phyloP scores from a whole-genome alignment of 1,140 invertebrate species.

The Camponotus floridanus region DNA sequence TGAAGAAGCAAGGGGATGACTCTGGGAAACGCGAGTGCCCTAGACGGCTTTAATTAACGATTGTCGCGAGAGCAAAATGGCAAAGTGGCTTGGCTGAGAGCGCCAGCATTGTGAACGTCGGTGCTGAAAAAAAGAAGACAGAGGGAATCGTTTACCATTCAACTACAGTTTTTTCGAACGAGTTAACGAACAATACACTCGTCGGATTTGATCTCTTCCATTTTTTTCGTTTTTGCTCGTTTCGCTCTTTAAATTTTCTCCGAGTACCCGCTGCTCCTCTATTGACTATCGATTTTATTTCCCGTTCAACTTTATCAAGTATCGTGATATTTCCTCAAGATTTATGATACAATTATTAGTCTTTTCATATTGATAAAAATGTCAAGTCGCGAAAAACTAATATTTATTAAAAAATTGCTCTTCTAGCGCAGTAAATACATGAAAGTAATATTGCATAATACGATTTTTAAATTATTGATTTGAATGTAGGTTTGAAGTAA shows the following conservation, averaged over 20 bases:
- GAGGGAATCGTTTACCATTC: slow-evolving; percentile 39
- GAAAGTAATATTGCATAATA: neutral
- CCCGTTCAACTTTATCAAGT: neutral
- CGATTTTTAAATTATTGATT: neutral
- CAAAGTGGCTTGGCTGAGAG: slow-evolving; percentile 47
- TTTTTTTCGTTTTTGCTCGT: slow-evolving; percentile 2
- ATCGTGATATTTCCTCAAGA: neutral
- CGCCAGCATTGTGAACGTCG: slow-evolving; percentile 13
- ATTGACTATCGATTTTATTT: slow-evolving; percentile 31
- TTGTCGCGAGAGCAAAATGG: slow-evolving; percentile 65
- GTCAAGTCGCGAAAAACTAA: neutral
- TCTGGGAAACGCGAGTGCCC: slow-evolving; percentile 66
- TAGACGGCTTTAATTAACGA: slow-evolving; percentile 73
- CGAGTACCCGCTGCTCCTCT: neutral
- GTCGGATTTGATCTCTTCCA: slow-evolving; percentile 24
- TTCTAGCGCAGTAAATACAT: neutral
- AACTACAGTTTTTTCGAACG: slow-evolving; percentile 28
- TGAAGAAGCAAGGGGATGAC: slow-evolving; percentile 1
- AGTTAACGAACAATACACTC: slow-evolving; percentile 41
- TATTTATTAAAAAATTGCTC: slow-evolving; percentile 24
- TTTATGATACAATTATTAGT: neutral
- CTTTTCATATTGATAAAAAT: neutral
- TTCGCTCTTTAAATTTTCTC: slow-evolving; percentile 29
- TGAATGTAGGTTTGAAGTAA: neutral
- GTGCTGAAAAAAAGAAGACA: slow-evolving; percentile 41